phyloP scores from a whole-genome alignment of 2,888 invertebrate genomes.

The Salpingus planirostris region DNA sequence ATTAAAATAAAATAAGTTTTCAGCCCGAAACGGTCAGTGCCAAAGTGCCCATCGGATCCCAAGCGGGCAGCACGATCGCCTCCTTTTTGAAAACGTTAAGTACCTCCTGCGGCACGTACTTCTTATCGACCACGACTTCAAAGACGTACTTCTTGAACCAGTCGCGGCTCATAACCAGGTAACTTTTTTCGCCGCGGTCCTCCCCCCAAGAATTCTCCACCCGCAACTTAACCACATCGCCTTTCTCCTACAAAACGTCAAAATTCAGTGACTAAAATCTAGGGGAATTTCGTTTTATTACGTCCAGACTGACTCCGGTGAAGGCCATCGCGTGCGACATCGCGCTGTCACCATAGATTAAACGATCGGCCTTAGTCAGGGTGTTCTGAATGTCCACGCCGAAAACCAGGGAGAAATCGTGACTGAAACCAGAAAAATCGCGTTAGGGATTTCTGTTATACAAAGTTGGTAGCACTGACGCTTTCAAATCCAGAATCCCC shows the following conservation, averaged over 20 bases:
- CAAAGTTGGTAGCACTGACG: slow-evolving; percentile 46
- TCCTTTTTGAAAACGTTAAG: slow-evolving; percentile 66
- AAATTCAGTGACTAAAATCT: too few species aligned
- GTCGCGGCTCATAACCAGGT: slow-evolving; percentile 69
- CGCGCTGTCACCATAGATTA: slow-evolving; percentile 77
- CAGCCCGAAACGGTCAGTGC: too few species aligned
- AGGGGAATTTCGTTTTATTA: too few species aligned
- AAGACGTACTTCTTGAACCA: slow-evolving; percentile 87
- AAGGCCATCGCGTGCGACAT: slow-evolving; percentile 93
- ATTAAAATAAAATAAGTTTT: too few species aligned
- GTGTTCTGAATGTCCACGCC: slow-evolving; percentile 71
- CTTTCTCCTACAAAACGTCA: slow-evolving; percentile 46
- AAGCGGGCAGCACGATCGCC: slow-evolving; percentile 74
- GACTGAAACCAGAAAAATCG: slow-evolving; percentile 44
- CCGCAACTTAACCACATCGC: slow-evolving; percentile 64
- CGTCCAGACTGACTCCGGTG: slow-evolving; percentile 56
- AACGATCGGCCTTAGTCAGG: slow-evolving; percentile 69
- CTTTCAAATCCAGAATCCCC: slow-evolving; percentile 67
- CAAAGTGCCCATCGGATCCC: slow-evolving; percentile 90
- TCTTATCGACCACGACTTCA: slow-evolving; percentile 83
- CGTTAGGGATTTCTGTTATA: background rate
- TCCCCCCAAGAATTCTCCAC: slow-evolving; percentile 93
- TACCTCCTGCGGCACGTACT: slow-evolving; percentile 64
- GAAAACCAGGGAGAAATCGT: slow-evolving; percentile 74
- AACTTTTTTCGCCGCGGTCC: slow-evolving; percentile 79